phyloP scores from a whole-genome alignment of 2,797 vertebrate species.

The Acanthis flammea region DNA sequence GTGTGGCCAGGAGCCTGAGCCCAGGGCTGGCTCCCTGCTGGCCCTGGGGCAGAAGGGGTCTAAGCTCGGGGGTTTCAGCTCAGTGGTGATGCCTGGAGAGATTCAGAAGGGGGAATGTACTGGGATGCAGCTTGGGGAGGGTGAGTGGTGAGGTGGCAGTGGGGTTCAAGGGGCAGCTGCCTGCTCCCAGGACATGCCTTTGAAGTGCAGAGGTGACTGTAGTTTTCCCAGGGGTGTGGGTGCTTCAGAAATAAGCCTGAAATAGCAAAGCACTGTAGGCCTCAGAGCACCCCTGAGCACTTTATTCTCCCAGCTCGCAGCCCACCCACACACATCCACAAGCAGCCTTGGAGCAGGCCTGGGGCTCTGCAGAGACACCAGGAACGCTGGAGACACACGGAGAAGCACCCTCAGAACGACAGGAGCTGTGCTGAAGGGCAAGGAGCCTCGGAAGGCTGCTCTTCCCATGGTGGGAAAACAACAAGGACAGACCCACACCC shows the following conservation, averaged over 20 bases:
- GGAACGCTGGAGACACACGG: not conserved
- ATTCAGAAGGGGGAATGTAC: fast-evolving
- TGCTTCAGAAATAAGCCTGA: not conserved
- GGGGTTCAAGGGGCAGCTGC: not conserved
- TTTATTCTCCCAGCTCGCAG: slow-evolving; percentile 25
- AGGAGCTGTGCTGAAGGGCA: not conserved
- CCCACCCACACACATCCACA: not conserved
- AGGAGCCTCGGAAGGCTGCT: fast-evolving
- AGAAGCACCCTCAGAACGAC: not conserved
- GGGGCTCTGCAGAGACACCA: not conserved
- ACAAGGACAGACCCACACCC: not conserved
- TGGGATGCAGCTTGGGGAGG: not conserved
- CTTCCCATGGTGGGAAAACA: not conserved
- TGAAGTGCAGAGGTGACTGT: fast-evolving
- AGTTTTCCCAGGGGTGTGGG: not conserved
- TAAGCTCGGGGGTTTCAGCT: fast-evolving
- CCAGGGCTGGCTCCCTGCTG: not conserved
- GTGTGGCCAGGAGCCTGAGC: not conserved
- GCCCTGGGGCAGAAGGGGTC: not conserved
- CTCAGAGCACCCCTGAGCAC: not conserved
- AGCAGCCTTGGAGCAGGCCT: not conserved
- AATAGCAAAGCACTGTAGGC: not conserved
- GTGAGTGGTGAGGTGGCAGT: not conserved
- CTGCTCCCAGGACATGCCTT: fast-evolving
- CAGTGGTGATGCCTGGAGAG: not conserved